Percentiles rank a stretch among this genome's conserved stretches.
Evolutionary conservation across 2,113 vertebrate genomes (phyloP).

Genomic region (Erpornis zantholeuca): DNA sequence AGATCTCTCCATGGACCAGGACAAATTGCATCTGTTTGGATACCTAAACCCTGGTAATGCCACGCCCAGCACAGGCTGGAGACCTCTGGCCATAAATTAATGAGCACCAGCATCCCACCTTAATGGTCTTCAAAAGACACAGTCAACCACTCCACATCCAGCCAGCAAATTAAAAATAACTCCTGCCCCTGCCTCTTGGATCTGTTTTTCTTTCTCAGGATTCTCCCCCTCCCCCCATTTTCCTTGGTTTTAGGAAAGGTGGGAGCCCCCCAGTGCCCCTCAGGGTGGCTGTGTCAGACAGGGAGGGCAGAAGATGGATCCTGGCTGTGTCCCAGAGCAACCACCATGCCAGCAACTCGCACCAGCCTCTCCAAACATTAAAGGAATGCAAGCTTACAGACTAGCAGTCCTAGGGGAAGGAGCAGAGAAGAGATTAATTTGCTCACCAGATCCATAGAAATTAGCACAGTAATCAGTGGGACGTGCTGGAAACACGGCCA

Average conservation of each 20-base stretch:
- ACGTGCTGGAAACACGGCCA: not conserved
- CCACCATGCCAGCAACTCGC: not conserved
- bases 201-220: not conserved
- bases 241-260: not conserved
- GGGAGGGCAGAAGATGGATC: not conserved
- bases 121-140: not conserved
- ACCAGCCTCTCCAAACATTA: not conserved
- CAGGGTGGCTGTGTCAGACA: not conserved
- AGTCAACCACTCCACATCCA: not conserved
- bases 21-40: not conserved
- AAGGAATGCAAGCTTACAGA: not conserved
- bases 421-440: not conserved
- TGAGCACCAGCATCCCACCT: not conserved
- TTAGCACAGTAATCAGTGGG: not conserved
- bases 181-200: not conserved
- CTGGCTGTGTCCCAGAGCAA: accelerated
- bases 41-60: not conserved
- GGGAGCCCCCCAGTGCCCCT: not conserved
- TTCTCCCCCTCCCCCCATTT: accelerated
- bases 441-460: not conserved
- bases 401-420: not conserved
- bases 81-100: not conserved
- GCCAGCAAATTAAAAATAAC: not conserved
- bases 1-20: not conserved
- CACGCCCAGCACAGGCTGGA: not conserved